A percentile compares a stretch with the other conserved stretches of the same genome.
Evolutionary conservation across 2,797 vertebrate genomes (phyloP).

Genomic region (Atherinosoma microstoma): DNA sequence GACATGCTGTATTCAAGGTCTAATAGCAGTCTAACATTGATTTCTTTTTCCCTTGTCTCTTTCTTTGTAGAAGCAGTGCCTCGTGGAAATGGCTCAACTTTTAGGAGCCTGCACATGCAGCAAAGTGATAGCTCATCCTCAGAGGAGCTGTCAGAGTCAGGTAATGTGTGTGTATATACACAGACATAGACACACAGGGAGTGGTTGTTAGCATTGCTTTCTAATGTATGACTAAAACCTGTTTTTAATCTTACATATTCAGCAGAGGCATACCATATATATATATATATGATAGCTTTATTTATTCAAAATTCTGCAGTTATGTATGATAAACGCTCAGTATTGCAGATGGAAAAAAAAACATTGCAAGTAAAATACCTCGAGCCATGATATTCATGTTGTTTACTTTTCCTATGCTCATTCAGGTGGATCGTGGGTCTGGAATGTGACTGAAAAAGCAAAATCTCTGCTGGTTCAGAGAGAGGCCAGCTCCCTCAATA

Average conservation of each 20-base stretch:
- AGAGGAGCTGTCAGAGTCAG: conserved; percentile 75
- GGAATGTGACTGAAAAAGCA: conserved; percentile 61
- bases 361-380: neutral
- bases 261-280: neutral
- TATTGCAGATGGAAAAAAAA: neutral
- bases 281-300: no score
- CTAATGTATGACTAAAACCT: neutral
- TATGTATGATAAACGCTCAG: neutral
- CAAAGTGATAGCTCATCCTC: conserved; percentile 70
- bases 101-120: conserved; percentile 56
- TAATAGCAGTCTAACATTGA: conserved; percentile 2
- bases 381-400: neutral
- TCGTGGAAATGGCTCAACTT: conserved; percentile 39
- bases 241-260: neutral
- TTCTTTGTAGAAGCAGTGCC: conserved; percentile 62
- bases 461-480: conserved; percentile 80
- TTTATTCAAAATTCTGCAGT: neutral
- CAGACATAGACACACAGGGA: neutral
- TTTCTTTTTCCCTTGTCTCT: neutral
- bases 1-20: conserved; percentile 29
- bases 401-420: neutral
- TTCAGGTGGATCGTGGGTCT: conserved; percentile 76
- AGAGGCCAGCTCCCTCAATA: conserved; percentile 79
- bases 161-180: conserved; percentile 31
- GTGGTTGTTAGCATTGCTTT: neutral